Percentiles rank a stretch among this genome's conserved stretches.
phyloP scores from a whole-genome alignment of 2,888 invertebrate genomes.

The Euplagia quadripunctaria region DNA sequence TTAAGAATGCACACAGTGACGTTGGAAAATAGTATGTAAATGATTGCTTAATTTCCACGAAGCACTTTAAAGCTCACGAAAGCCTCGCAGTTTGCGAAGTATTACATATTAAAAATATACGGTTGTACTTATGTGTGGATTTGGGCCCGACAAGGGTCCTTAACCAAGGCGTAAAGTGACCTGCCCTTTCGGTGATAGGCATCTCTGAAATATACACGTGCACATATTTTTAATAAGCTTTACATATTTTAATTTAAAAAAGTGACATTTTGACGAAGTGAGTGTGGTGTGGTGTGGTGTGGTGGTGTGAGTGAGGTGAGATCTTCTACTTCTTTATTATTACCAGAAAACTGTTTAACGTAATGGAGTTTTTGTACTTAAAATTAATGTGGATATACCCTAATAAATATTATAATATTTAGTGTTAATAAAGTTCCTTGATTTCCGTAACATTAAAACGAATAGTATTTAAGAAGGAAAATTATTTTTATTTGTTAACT shows the following conservation, averaged over 20 bases:
- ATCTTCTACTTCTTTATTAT: neutral
- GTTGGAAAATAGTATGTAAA: conserved; percentile 4
- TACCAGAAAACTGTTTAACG: too few relatives aligned
- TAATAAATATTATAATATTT: neutral
- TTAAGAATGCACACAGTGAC: conserved; percentile 52
- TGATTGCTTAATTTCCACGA: neutral
- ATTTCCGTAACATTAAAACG: neutral
- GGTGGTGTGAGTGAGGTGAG: too few relatives aligned
- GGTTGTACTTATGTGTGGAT: neutral
- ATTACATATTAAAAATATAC: neutral
- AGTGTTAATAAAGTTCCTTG: neutral
- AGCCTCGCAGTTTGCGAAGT: neutral
- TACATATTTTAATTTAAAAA: neutral
- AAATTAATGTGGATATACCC: neutral
- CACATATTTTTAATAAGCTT: neutral
- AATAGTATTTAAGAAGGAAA: neutral
- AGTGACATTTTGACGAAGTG: neutral
- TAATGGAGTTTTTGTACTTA: neutral
- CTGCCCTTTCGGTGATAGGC: neutral
- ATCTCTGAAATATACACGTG: neutral
- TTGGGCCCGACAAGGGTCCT: neutral
- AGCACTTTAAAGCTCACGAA: neutral
- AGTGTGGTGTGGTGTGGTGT: too few relatives aligned
- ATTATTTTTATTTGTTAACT: too few relatives aligned
- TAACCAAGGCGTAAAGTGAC: neutral